Evolutionary conservation across 2,888 invertebrate genomes (phyloP), one percentile per base, ranked within the genome.

Genomic region (Agonopterix arenella): DNA sequence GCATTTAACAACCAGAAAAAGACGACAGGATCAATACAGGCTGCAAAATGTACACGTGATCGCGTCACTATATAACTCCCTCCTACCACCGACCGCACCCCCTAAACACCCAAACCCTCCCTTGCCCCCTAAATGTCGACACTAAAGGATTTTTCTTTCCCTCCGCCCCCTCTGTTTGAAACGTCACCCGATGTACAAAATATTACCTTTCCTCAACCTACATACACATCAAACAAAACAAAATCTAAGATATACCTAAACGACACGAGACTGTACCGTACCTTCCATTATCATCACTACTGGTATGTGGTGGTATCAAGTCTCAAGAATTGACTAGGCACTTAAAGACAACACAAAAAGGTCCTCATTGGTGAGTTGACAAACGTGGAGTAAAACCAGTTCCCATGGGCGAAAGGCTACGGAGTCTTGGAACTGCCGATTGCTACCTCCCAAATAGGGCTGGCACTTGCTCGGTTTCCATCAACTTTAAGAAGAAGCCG

Each of bases 21-120:
- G 76, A 75, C 82, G 84, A 76, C 75, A 73, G 75, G 78, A 86
- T 88, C 88, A 86, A 86, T 88, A 88, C 84, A 73, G 70, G 80
- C 85, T 85, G 85, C 86, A 88, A 88, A 88, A 85, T 84, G 81
- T 85, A 86, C 85, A 88, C 86, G 85, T 86, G 84, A 85, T 86
- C 86, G 81, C 81, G 83, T 83, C 84, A 86, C 88, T 86, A 85
- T 83, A 84, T 83, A 86, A 82, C 84, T 80, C 80, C 82, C 83
- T 77, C 83, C 79, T 74, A 73, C 80, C 78, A 71, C 74, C 73
- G 73, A 70, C 72, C 73, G 73, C 76, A 73, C 81, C 84, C 82
- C 79, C 77, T 71, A 72, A 80, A 78, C 82, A 78, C 85, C 82
- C 80, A 71, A 62, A 69, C 66, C 72, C 73, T 73, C 73, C 68